Evolutionary conservation across 1,140 invertebrate genomes (phyloP).

Genomic region (Drosophila teissieri): DNA sequence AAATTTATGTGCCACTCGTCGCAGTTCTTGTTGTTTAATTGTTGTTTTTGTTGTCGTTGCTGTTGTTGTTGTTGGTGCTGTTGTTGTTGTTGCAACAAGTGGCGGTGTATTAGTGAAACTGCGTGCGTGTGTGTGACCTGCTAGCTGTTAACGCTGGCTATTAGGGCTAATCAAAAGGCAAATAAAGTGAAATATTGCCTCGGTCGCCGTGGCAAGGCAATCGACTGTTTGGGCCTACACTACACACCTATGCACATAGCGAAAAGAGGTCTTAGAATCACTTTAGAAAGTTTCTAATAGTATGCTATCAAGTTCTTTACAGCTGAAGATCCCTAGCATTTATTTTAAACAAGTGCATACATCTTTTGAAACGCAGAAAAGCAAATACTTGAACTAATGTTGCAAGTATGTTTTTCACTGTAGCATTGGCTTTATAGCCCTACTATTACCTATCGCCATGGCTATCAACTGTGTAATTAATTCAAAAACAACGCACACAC

Average conservation of each 20-base stretch:
- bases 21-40: constrained; percentile 12
- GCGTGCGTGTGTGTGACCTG: constrained; percentile 38
- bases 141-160: constrained; percentile 57
- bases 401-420: not conserved
- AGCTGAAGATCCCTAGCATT: not conserved
- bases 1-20: constrained; percentile 73
- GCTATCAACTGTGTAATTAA: constrained; percentile 76
- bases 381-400: no score
- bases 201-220: constrained; percentile 27
- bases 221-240: constrained; percentile 28
- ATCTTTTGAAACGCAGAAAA: not conserved
- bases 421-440: constrained; percentile 11
- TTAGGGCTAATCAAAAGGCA: constrained; percentile 80
- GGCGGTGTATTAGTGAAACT: constrained; percentile 25
- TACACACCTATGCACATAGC: constrained; percentile 11
- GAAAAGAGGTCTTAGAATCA: not conserved
- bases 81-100: constrained; percentile 73
- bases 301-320: no score
- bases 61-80: constrained; percentile 40
- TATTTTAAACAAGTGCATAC: no score
- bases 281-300: not conserved
- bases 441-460: constrained; percentile 33
- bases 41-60: constrained; percentile 1
- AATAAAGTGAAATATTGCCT: constrained; percentile 72
- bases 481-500: constrained; percentile 65